phyloP scores from a whole-genome alignment of 37 sponge, comb jelly and placozoan species.

The Chondrilla cf. caribensis region DNA sequence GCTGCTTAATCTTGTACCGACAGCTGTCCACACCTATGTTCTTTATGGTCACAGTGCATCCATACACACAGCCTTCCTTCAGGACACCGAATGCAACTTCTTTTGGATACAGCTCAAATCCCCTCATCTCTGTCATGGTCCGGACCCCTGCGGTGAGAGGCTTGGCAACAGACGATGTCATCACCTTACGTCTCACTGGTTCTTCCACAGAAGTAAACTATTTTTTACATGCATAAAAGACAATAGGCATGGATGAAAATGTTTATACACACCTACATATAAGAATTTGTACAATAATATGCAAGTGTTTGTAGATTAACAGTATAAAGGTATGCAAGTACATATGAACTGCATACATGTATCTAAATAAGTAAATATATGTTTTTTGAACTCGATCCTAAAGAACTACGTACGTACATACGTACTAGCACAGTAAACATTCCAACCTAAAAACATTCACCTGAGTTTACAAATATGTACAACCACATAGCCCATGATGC shows the following conservation, averaged over 20 bases:
- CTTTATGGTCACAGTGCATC: constrained; percentile 49
- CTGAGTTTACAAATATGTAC: too few species aligned
- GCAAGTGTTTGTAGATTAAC: too few species aligned
- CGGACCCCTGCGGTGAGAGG: constrained; percentile 17
- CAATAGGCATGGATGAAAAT: neutral
- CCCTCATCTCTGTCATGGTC: constrained; percentile 48
- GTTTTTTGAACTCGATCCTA: too few species aligned
- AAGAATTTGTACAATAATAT: too few species aligned
- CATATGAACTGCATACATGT: too few species aligned
- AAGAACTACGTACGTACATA: too few species aligned
- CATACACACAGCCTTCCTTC: constrained; percentile 70
- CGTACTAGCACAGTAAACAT: too few species aligned
- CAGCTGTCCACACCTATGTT: constrained; percentile 81
- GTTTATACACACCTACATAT: neutral
- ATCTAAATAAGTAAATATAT: too few species aligned
- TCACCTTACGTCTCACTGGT: constrained; percentile 74
- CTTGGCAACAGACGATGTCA: constrained; percentile 52
- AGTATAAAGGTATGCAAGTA: too few species aligned
- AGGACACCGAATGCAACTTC: constrained; percentile 85
- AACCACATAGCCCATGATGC: too few species aligned
- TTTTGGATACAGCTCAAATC: constrained; percentile 67
- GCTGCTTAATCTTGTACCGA: constrained; percentile 85
- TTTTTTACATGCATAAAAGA: too few species aligned
- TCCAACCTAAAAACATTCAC: too few species aligned
- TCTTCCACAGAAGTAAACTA: constrained; percentile 57